Conservation (phyloP, 2,888 invertebrate species). For the Sympetrum striolatum region DNA sequence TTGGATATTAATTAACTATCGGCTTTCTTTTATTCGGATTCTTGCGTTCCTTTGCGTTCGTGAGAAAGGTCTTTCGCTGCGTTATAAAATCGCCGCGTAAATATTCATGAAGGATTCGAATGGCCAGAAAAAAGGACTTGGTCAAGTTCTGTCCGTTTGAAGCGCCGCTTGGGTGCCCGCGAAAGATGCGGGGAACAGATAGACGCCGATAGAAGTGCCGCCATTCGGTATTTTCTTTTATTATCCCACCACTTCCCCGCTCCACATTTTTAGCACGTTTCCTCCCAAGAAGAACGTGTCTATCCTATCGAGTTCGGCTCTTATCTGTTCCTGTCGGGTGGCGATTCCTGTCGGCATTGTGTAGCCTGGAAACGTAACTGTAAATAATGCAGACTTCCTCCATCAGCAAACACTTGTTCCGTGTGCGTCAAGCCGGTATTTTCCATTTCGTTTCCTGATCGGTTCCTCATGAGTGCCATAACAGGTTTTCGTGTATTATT, state of each 20-base stretch:
- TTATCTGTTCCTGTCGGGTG: no score
- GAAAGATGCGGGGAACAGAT: not conserved
- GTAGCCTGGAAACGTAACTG: no score
- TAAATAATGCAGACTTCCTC: no score
- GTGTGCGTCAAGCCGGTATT: no score
- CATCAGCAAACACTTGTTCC: no score
- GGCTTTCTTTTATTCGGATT: not conserved
- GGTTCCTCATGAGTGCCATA: no score
- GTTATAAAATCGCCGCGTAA: not conserved
- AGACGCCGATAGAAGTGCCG: not conserved
- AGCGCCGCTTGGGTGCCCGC: not conserved
- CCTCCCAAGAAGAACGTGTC: no score
- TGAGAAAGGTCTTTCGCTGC: not conserved
- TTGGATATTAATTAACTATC: not conserved
- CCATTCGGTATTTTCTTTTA: not conserved
- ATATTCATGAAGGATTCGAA: not conserved
- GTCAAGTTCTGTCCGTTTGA: not conserved
- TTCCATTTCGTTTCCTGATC: no score
- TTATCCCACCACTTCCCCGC: not conserved
- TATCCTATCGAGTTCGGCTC: no score
- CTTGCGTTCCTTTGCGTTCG: not conserved
- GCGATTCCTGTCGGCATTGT: no score
- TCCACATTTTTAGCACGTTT: not conserved
- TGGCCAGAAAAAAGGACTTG: not conserved
- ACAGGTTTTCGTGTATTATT: no score